A percentile compares a stretch with the other conserved stretches of the same genome.
These are phyloP conservation scores for Scaeva pyrastri DNA, from an alignment of 2,888 invertebrate genomes.

Conservation along the genomic window DNA sequence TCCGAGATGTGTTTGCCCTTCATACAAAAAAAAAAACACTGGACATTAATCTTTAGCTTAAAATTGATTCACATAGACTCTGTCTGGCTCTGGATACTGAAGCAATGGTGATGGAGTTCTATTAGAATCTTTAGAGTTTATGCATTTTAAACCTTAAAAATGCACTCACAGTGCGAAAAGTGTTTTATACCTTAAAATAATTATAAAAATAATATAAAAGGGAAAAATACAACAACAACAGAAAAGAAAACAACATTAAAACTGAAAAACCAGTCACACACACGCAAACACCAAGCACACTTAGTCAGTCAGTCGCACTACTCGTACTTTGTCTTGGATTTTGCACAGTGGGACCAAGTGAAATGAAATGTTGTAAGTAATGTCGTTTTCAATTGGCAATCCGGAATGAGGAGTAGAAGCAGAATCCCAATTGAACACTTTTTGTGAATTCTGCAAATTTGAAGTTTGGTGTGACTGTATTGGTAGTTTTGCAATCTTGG, in stretches of 20 bases:
- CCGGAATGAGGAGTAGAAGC: no score
- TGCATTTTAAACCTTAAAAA: slow-evolving; percentile 38
- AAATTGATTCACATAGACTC: slow-evolving; percentile 26
- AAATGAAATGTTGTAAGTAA: no score
- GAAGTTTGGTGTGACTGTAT: no score
- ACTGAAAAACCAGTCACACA: slow-evolving; percentile 69
- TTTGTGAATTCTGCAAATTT: no score
- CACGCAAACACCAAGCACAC: slow-evolving; percentile 54
- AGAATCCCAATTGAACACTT: no score
- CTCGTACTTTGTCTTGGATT: slow-evolving; percentile 40
- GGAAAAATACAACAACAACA: not conserved
- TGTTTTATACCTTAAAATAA: slow-evolving; percentile 32
- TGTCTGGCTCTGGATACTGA: slow-evolving; percentile 9
- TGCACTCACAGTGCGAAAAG: slow-evolving; percentile 49
- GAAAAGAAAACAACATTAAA: slow-evolving; percentile 27
- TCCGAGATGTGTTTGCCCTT: not conserved
- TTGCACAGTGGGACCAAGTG: slow-evolving; percentile 39
- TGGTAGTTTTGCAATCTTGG: no score
- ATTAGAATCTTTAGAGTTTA: not conserved
- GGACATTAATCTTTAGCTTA: slow-evolving; percentile 42
- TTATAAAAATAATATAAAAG: slow-evolving; percentile 5
- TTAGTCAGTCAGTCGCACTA: slow-evolving; percentile 61
- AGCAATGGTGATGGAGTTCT: not conserved
- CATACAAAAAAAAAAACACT: not conserved
- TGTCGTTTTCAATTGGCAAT: no score